Evolutionary conservation across 2,797 vertebrate genomes (phyloP).

Genomic region (Malurus leucopterus): DNA sequence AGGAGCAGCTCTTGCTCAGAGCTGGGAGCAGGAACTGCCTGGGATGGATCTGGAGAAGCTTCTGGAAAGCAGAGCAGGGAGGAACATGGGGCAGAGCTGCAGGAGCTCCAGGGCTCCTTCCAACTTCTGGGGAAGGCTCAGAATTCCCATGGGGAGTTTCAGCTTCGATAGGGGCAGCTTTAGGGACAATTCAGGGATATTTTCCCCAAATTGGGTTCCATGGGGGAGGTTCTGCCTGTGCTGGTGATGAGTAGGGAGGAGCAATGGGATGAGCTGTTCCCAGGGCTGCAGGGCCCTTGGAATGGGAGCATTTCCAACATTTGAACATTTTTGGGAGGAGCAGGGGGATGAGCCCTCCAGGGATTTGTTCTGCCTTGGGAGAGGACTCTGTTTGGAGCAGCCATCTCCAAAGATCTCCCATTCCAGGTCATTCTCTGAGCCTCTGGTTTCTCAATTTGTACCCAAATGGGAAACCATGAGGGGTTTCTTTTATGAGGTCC

Average conservation of each 20-base stretch:
- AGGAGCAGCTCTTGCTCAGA: neutral
- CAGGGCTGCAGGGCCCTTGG: neutral
- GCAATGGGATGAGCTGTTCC: neutral
- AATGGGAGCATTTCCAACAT: neutral
- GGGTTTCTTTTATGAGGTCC: neutral
- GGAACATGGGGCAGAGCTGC: neutral
- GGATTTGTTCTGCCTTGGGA: neutral
- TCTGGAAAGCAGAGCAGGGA: neutral
- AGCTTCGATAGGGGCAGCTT: too few relatives aligned
- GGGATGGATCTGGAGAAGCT: neutral
- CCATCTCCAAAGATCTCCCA: neutral
- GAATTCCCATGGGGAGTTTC: neutral
- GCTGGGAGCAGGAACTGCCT: too few relatives aligned
- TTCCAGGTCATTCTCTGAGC: neutral
- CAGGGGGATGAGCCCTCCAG: neutral
- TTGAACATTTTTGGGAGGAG: fast-evolving
- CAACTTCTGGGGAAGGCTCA: neutral
- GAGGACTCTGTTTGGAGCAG: neutral
- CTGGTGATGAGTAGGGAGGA: neutral
- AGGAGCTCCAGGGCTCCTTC: neutral
- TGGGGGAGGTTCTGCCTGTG: neutral
- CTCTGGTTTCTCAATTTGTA: neutral
- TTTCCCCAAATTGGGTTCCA: fast-evolving
- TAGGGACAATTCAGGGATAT: fast-evolving
- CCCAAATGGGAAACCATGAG: neutral